Base-by-base conservation (phyloP, 92 coral and sea anemone genomes). In the Paragorgia papillata region DNA sequence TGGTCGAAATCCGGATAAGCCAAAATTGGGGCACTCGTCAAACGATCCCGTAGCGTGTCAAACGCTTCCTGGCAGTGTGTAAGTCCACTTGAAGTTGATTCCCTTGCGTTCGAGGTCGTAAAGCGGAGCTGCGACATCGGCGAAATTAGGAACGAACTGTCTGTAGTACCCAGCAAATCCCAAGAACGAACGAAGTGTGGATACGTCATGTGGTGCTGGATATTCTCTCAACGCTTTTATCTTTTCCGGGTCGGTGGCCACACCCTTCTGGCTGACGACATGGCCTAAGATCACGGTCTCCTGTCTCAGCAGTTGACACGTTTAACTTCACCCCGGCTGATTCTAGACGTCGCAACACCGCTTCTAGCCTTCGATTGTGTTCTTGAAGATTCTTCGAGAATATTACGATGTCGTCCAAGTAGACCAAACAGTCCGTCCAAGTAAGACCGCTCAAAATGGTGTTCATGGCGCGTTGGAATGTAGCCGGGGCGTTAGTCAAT, bases 301-400 rank as follows among this genome's bases (percentile, higher is more conserved):
- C n/a, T n/a, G n/a, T n/a, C n/a, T n/a, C n/a, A 83, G 74, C 2
- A 66, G 18, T 25, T 66, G 22, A 43, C 83, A 84, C 79, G 31
- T 69, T 78, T 19, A 78, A 51, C 69, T 84, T 84, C 48, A 84
- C 40, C 48, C 88, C 83, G n/a, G 80, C 84, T 31, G 66, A 62
- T 57, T 77, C 84, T n/a, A 83, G 60, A 1, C 60, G 51, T 15
- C 50, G 8, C 54, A 84, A 74, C 6, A 22, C 66, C 25, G 65
- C 73, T 30, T 83, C 80, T 48, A 83, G 21, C 22, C 71, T 25
- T 30, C 35, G 44, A 40, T 61, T 57, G 39, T 76, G 87, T 63
- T 83, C 60, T 30, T 71, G 49, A 40, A 76, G 34, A 8, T 75
- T 69, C 29, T 55, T 2, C 25, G 78, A 40, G 14, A 83, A 82